A percentile compares a stretch with the other conserved stretches of the same genome.
Evolutionary conservation across 1,140 invertebrate species (phyloP).

Genomic region (Cydia splendana): DNA sequence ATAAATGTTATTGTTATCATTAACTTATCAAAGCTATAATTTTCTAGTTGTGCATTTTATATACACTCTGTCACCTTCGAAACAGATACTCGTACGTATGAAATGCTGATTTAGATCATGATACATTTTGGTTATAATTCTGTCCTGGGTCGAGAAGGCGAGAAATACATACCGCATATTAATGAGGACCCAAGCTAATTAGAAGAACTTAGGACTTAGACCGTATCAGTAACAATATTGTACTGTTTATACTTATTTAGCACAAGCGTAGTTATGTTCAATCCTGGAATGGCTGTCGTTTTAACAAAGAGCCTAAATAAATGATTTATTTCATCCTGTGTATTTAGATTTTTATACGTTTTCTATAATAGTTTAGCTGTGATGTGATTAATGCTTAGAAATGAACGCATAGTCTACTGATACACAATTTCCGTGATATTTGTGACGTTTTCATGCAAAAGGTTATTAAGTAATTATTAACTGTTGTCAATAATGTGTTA

Average conservation of each 20-base stretch:
- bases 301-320: not conserved
- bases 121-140: too few species aligned
- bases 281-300: too few species aligned
- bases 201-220: not conserved
- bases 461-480: too few species aligned
- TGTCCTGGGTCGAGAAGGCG: too few species aligned
- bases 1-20: too few species aligned
- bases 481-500: too few species aligned
- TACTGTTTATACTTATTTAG: not conserved
- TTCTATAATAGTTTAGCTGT: not conserved
- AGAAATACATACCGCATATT: too few species aligned
- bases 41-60: too few species aligned
- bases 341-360: slow-evolving; percentile 4
- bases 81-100: too few species aligned
- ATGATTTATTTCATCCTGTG: not conserved
- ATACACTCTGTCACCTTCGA: too few species aligned
- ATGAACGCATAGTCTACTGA: not conserved
- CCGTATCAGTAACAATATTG: not conserved
- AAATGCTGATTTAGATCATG: too few species aligned
- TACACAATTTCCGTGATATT: not conserved
- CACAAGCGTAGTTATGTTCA: not conserved
- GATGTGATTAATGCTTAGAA: not conserved
- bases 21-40: too few species aligned
- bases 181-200: not conserved
- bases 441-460: not conserved